phyloP scores from a whole-genome alignment of 2,888 invertebrate genomes.

The Thereva unica region DNA sequence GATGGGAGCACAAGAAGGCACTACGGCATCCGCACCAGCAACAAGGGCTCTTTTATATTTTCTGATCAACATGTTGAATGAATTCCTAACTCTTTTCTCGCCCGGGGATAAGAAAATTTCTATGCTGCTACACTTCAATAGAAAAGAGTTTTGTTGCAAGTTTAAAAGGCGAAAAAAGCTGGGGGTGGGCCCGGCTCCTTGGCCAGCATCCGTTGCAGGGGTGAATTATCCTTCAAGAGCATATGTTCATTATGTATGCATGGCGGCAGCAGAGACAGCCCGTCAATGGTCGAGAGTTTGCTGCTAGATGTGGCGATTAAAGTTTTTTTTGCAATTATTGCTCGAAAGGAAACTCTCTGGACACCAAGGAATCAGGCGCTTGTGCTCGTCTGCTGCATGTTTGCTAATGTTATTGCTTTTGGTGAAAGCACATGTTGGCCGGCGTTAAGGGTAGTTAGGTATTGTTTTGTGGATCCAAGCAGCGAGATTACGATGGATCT shows the following conservation, averaged over 20 bases:
- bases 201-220: slow-evolving; percentile 14
- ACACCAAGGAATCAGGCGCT: too few species aligned
- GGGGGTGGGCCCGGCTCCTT: slow-evolving; percentile 8
- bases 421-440: too few species aligned
- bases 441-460: too few species aligned
- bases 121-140: slow-evolving; percentile 31
- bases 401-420: too few species aligned
- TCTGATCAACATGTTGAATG: slow-evolving; percentile 36
- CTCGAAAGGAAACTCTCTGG: too few species aligned
- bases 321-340: too few species aligned
- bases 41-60: slow-evolving; percentile 32
- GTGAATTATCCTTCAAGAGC: slow-evolving; percentile 16
- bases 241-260: slow-evolving; percentile 32
- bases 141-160: slow-evolving; percentile 30
- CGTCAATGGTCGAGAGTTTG: too few species aligned
- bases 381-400: too few species aligned
- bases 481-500: too few species aligned
- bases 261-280: slow-evolving; percentile 27
- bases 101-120: slow-evolving; percentile 31
- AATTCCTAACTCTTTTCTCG: slow-evolving; percentile 9
- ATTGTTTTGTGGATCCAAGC: too few species aligned
- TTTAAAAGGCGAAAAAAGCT: slow-evolving; percentile 23
- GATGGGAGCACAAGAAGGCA: slow-evolving; percentile 27
- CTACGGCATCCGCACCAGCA: slow-evolving; percentile 33
- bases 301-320: too few species aligned